Evolutionary conservation across 2,797 vertebrate genomes (phyloP).

Genomic region (Gallinago stenura): DNA sequence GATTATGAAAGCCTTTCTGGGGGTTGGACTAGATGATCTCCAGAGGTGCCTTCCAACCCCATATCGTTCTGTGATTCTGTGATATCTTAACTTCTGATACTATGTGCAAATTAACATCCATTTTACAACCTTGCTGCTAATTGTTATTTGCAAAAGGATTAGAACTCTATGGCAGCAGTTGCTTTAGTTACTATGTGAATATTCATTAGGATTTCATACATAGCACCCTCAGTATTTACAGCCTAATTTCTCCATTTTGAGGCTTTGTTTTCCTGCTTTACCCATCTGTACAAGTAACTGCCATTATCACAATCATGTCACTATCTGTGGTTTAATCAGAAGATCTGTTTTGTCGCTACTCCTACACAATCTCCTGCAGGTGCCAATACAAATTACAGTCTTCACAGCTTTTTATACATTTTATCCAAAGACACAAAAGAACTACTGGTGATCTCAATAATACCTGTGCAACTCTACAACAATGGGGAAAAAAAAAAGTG

Average conservation of each 20-base stretch:
- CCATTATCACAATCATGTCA: not conserved
- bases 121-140: constrained; percentile 49
- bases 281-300: not conserved
- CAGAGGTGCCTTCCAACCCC: no score
- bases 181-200: constrained; percentile 40
- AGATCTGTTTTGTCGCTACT: not conserved
- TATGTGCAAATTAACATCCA: constrained; percentile 15
- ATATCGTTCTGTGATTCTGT: no score
- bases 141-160: constrained; percentile 55
- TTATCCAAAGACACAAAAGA: not conserved
- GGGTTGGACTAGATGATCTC: no score
- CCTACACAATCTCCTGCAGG: not conserved
- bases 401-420: not conserved
- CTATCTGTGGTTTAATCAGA: not conserved
- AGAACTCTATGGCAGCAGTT: not conserved
- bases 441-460: not conserved
- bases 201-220: constrained; percentile 51
- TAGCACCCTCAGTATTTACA: constrained; percentile 4
- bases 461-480: not conserved
- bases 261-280: constrained; percentile 4
- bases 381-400: not conserved
- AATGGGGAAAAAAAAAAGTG: accelerated
- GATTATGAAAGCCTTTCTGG: not conserved
- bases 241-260: constrained; percentile 43
- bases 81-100: constrained; percentile 25